These are phyloP conservation scores for Drosophila murphyi DNA, from an alignment of 1,140 invertebrate species.

Conservation along the genomic window DNA sequence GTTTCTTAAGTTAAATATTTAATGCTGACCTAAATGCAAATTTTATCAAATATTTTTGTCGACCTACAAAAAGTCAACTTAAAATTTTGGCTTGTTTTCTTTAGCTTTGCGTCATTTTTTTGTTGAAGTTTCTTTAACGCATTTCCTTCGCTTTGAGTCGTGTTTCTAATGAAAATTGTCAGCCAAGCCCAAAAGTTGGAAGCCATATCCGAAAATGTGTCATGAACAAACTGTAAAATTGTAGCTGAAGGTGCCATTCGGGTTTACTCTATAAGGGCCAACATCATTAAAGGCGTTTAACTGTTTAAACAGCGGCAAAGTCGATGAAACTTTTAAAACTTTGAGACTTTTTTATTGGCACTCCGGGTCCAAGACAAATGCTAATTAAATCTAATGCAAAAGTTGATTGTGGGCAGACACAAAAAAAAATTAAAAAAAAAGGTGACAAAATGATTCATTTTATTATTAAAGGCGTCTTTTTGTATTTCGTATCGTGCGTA, in stretches of 20 bases:
- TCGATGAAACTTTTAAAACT: constrained; percentile 52
- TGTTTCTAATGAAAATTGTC: constrained; percentile 34
- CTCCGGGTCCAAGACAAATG: constrained; percentile 44
- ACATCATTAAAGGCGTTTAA: constrained; percentile 54
- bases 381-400: constrained; percentile 72
- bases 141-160: constrained; percentile 26
- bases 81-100: constrained; percentile 57
- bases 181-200: constrained; percentile 30
- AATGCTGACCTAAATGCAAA: constrained; percentile 51
- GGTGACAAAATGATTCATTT: constrained; percentile 9
- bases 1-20: neutral
- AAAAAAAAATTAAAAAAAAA: neutral
- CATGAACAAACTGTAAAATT: constrained; percentile 37
- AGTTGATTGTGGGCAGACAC: constrained; percentile 31
- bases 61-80: constrained; percentile 51
- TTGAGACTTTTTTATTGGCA: constrained; percentile 61
- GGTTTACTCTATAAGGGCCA: constrained; percentile 35
- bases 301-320: constrained; percentile 50
- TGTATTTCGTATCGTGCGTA: neutral
- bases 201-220: constrained; percentile 25
- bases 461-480: neutral
- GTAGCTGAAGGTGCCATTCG: constrained; percentile 50
- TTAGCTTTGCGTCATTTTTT: constrained; percentile 19
- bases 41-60: constrained; percentile 26
- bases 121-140: neutral